phyloP scores from a whole-genome alignment of 2,797 vertebrate species.

The Antrozous pallidus region DNA sequence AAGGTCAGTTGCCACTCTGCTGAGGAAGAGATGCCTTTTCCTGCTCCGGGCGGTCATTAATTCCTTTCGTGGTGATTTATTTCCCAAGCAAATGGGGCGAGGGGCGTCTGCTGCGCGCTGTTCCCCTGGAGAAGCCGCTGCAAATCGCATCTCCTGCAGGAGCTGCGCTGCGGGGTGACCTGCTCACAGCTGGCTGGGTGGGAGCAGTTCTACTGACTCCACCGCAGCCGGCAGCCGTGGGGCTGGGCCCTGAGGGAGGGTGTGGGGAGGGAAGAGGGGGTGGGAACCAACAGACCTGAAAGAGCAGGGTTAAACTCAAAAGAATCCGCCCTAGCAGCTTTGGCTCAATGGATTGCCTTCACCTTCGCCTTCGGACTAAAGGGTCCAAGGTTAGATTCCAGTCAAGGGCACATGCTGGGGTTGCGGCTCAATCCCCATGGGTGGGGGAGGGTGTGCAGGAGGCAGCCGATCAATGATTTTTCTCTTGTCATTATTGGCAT shows the following conservation, averaged over 20 bases:
- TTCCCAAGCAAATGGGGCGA: slow-evolving; percentile 39
- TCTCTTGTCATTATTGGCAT: too few species aligned
- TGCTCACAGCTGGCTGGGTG: not conserved
- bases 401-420: too few species aligned
- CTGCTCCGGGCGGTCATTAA: slow-evolving; percentile 64
- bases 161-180: not conserved
- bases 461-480: too few species aligned
- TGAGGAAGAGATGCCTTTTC: slow-evolving; percentile 61
- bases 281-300: not conserved
- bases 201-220: not conserved
- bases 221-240: accelerated
- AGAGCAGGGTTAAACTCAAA: not conserved
- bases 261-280: not conserved
- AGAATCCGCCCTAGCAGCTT: too few species aligned
- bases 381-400: too few species aligned
- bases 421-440: too few species aligned
- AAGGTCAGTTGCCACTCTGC: slow-evolving; percentile 60
- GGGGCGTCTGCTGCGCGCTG: slow-evolving; percentile 20
- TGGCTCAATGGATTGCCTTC: too few species aligned
- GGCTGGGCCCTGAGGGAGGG: not conserved
- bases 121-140: slow-evolving; percentile 50
- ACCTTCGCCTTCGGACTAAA: too few species aligned
- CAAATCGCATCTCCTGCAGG: not conserved
- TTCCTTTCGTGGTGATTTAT: slow-evolving; percentile 62
- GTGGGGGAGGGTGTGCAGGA: too few species aligned